These are phyloP conservation scores for Pseudomyrmex cubaensis DNA, from an alignment of 1,140 invertebrate genomes.

Conservation along the genomic window DNA sequence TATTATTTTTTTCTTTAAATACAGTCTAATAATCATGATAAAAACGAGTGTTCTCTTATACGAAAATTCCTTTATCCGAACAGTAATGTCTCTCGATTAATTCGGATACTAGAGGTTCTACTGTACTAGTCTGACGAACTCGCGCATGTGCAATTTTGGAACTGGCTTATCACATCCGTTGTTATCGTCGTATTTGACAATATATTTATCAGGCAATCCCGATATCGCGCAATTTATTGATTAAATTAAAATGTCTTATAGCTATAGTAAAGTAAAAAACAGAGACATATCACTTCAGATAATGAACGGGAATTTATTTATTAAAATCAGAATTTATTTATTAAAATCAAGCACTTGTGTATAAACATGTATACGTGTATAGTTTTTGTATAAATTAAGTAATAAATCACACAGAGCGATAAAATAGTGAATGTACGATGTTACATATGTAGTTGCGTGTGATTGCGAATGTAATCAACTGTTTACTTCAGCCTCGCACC, in stretches of 20 bases:
- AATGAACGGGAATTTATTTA: constrained; percentile 20
- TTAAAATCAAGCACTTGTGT: neutral
- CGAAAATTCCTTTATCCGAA: no score
- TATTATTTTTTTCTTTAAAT: no score
- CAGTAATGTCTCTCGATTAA: no score
- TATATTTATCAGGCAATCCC: neutral
- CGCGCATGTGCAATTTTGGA: neutral
- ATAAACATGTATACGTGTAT: neutral
- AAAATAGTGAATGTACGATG: neutral
- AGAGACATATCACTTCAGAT: neutral
- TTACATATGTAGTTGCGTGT: neutral
- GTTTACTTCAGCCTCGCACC: constrained; percentile 75
- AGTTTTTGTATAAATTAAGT: neutral
- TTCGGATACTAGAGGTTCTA: no score
- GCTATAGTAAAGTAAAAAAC: neutral
- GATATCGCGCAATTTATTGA: neutral
- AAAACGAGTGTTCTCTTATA: no score
- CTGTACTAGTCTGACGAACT: no score
- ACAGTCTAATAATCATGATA: no score
- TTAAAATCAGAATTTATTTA: constrained; percentile 15
- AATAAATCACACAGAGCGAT: neutral
- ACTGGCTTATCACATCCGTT: neutral
- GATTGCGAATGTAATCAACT: no score
- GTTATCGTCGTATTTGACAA: neutral
- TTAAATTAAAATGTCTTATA: neutral